These are phyloP conservation scores for Hydractinia echinata DNA, from an alignment of 30 jellyfish, hydroid and myxozoan species.

Conservation along the genomic window DNA sequence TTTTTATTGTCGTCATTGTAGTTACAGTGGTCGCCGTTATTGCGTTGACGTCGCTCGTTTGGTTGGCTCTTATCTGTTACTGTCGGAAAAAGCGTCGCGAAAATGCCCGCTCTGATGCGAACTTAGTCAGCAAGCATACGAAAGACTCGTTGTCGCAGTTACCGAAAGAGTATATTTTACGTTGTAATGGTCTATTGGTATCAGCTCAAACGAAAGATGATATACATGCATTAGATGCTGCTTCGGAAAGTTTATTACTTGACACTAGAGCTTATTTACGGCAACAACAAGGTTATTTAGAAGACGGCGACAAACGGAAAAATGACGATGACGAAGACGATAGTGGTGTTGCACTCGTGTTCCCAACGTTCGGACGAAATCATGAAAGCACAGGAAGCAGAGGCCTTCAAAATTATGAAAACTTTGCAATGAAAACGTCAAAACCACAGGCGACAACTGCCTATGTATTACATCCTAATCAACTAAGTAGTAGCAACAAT, in stretches of 20 bases:
- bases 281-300: not conserved
- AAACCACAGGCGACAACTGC: not conserved
- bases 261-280: slow-evolving; percentile 2
- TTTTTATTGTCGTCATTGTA: slow-evolving; percentile 61
- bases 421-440: not conserved
- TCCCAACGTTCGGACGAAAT: not conserved
- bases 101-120: not conserved
- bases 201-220: slow-evolving; percentile 7
- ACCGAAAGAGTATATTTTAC: slow-evolving; percentile 30
- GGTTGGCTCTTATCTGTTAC: slow-evolving; percentile 63
- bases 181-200: slow-evolving; percentile 22
- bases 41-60: slow-evolving; percentile 61
- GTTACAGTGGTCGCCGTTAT: slow-evolving; percentile 72
- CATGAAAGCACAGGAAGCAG: not conserved
- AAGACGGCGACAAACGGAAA: not conserved
- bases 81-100: slow-evolving; percentile 48
- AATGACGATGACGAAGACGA: slow-evolving; percentile 13
- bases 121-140: slow-evolving; percentile 3
- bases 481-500: not conserved
- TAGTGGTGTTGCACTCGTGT: slow-evolving; percentile 22
- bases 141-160: not conserved
- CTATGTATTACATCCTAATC: not conserved
- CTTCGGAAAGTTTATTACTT: not conserved
- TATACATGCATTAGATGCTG: not conserved
- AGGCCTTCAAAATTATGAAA: not conserved